Base-by-base conservation (phyloP, 2,113 vertebrate genomes). In the Echinops telfairi region DNA sequence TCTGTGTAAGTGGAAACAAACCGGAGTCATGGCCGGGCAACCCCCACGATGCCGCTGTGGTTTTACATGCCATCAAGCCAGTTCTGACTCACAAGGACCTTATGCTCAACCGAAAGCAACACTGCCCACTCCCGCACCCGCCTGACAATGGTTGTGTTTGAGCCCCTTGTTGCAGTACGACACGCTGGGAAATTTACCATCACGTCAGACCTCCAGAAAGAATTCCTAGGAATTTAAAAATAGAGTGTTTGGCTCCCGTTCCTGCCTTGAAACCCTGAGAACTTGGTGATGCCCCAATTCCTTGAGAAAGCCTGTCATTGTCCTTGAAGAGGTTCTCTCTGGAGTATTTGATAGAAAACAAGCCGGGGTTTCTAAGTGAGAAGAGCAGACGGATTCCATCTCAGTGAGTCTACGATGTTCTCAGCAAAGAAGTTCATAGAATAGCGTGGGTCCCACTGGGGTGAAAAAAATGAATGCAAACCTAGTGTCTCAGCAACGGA, bases 191-290 rank as follows among this genome's bases (percentile, higher is more conserved):
- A 38, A 62, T 71, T 5, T 20, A 33, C 82, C 17, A 20, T 8
- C n/a, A 80, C 2, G 33, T 14, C 16, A 2, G 17, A 19, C 17
- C 43, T 80, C 60, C 17, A 36, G 71, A 22, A 91, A 88, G 62
- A 85, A 70, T 53, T 64, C 68, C 75, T 47, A 62, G 23, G 62
- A 83, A 85, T 60, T 66, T 10, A 79, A 79, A 80, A 71, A 14
- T 3, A n/a, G 75, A 77, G 2, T n/a, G 64, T 73, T 2, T 3
- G 33, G 31, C 73, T 38, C 29, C 43, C 60, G 9, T 38, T 40
- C 29, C 80, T 40, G 22, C 33, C 64, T 77, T 92, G 83, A 90
- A 79, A 81, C 31, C 17, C 81, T 83, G 68, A 86, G 22, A 68
- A 62, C 40, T n/a, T 47, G 27, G 9, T 79, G 62, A 38, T 20